Evolutionary conservation across 2,113 vertebrate genomes (phyloP), one percentile per base, ranked within the genome.

Genomic region (Gymnocephalus cernua): DNA sequence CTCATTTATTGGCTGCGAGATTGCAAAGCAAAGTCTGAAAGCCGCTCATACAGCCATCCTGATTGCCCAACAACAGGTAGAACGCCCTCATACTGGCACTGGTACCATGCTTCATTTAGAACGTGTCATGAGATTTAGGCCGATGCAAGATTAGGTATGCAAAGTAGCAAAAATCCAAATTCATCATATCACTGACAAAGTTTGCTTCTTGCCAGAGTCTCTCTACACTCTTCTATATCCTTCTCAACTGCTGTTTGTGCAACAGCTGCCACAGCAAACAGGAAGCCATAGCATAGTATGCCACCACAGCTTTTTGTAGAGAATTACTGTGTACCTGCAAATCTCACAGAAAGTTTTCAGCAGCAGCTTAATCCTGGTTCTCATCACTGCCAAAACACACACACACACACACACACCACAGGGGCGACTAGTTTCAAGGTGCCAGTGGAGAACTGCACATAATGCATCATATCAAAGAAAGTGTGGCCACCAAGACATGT

Each of bases 191-290:
- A 47, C 57, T 51, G 65, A 57, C 57, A 74, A 68, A 79, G 64
- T 83, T 83, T 74, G 47, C 63, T 61, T 69, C 45, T 56, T 48
- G 56, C 47, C 59, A 74, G 13, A 86, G 21, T 53, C 51, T 70
- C 44, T 71, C 27, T 35, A 32, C 9, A 32, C 50, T 69, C 50
- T 32, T 47, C 15, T 21, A 50, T 18, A 66, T 32, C n/a, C 21
- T 63, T 57, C 59, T 48, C 11, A 72, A 19, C 27, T 23, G 45
- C 71, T 54, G 23, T 53, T 68, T n/a, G 15, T 62, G 74, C 71
- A 66, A 53, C 64, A 63, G 56, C 58, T 65, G 29, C 59, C 27
- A 48, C 12, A 29, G 67, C 67, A 87, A 77, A 88, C 86, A 91
- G 89, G 86, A 90, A 87, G 38, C 56, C 2, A 6, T 45, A 35